Conservation (phyloP, 2,113 vertebrate species). For the Bolborhynchus lineola region DNA sequence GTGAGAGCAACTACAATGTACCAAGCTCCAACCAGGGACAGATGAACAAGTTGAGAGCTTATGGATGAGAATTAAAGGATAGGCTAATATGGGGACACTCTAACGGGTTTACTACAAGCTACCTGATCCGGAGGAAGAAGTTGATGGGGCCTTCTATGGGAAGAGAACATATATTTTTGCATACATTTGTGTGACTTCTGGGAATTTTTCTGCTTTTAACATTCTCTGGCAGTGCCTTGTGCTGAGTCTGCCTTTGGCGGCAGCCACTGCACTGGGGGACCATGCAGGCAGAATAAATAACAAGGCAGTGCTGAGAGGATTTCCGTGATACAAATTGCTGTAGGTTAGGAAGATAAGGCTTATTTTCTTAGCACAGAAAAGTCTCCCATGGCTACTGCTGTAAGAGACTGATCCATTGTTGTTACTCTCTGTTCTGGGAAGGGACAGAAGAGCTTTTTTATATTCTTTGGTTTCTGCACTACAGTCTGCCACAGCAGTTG, state of each 20-base stretch:
- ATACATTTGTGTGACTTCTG: background rate
- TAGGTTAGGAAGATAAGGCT: background rate
- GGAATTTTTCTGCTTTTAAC: constrained; percentile 32
- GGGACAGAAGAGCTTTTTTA: background rate
- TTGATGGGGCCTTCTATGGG: background rate
- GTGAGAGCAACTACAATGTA: background rate
- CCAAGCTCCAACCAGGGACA: background rate
- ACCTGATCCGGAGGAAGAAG: background rate
- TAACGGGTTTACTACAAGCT: background rate
- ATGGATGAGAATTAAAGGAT: background rate
- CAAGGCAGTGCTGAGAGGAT: background rate
- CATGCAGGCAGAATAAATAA: constrained; percentile 40
- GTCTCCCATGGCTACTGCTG: background rate
- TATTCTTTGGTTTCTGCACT: constrained; percentile 18
- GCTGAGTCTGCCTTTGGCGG: background rate
- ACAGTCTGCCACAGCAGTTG: background rate
- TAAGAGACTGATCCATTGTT: background rate
- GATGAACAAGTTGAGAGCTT: background rate
- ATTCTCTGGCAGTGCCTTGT: background rate
- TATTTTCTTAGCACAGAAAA: constrained; percentile 6
- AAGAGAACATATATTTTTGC: background rate
- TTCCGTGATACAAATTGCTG: constrained; percentile 19
- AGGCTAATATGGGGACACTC: background rate
- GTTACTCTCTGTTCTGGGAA: background rate
- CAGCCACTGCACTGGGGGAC: background rate